A percentile compares a stretch with the other conserved stretches of the same genome.
These are phyloP conservation scores for Manis crassicaudata DNA, from an alignment of 2,797 vertebrate genomes.

Conservation along the genomic window DNA sequence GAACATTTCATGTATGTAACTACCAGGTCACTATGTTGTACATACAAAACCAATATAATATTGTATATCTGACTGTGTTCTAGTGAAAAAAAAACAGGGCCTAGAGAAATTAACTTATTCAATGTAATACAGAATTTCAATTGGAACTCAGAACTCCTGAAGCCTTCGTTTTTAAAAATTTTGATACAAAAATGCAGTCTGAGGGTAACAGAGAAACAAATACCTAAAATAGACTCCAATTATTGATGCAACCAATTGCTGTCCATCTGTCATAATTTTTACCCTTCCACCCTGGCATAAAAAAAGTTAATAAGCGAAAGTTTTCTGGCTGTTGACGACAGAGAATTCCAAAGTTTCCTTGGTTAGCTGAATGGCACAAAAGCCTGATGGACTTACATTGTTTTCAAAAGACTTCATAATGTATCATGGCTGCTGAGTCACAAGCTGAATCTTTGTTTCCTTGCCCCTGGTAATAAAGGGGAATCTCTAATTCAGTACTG, in stretches of 20 bases:
- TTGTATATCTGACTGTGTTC: too few relatives aligned
- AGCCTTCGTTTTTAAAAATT: not conserved
- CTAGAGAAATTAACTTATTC: not conserved
- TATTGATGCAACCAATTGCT: not conserved
- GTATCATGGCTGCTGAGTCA: not conserved
- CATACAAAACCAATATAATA: too few relatives aligned
- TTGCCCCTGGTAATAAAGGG: not conserved
- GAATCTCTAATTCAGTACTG: not conserved
- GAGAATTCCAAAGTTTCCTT: not conserved
- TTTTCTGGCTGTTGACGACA: not conserved
- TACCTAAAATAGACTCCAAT: not conserved
- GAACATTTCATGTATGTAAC: too few relatives aligned
- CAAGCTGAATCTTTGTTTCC: not conserved
- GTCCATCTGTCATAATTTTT: not conserved
- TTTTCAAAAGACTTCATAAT: not conserved
- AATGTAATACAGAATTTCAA: not conserved
- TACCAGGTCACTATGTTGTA: too few relatives aligned
- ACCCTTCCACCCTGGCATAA: not conserved
- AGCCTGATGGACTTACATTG: not conserved
- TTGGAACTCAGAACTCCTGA: not conserved
- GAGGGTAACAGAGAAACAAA: not conserved
- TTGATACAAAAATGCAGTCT: not conserved
- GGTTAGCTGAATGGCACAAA: not conserved
- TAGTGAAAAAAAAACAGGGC: not conserved
- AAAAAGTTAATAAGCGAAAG: not conserved